These are phyloP conservation scores for Drosophila algonquin DNA, from an alignment of 2,888 invertebrate species.

Conservation along the genomic window DNA sequence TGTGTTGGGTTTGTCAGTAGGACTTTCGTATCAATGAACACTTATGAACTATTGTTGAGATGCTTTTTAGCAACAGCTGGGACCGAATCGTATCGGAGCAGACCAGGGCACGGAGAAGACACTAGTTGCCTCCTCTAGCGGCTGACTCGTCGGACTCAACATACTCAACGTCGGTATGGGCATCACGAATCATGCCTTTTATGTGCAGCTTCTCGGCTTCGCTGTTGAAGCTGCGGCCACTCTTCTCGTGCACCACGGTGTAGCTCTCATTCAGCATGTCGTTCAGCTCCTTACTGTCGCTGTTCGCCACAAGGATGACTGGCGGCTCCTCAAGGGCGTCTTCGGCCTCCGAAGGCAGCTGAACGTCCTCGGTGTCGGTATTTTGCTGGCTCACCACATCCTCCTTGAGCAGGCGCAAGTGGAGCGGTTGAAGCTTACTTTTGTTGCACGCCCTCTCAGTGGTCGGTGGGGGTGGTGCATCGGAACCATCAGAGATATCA, in stretches of 20 bases:
- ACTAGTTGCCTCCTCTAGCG: conserved; percentile 76
- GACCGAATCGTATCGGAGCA: conserved; percentile 18
- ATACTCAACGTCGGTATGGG: conserved; percentile 86
- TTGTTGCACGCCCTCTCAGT: conserved; percentile 42
- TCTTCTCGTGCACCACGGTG: conserved; percentile 84
- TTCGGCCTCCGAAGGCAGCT: conserved; percentile 84
- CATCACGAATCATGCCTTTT: conserved; percentile 84
- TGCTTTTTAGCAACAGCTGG: conserved; percentile 30
- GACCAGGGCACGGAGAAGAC: conserved; percentile 9
- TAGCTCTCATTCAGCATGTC: conserved; percentile 84
- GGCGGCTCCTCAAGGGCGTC: conserved; percentile 81
- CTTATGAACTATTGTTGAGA: conserved; percentile 57
- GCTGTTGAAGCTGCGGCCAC: conserved; percentile 83
- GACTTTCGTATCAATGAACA: conserved; percentile 47
- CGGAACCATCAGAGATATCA: conserved; percentile 64
- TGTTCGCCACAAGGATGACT: conserved; percentile 47
- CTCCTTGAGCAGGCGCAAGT: conserved; percentile 55
- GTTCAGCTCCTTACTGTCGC: conserved; percentile 79
- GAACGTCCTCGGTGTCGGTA: conserved; percentile 85
- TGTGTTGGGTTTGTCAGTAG: conserved; percentile 41
- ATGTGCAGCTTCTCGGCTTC: conserved; percentile 85
- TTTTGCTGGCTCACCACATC: conserved; percentile 60
- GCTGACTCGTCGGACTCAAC: conserved; percentile 83
- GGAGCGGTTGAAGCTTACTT: conserved; percentile 45
- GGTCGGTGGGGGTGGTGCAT: conserved; percentile 45